Base-by-base conservation (phyloP, 1,140 invertebrate species). In the Macrosteles quadrilineatus region DNA sequence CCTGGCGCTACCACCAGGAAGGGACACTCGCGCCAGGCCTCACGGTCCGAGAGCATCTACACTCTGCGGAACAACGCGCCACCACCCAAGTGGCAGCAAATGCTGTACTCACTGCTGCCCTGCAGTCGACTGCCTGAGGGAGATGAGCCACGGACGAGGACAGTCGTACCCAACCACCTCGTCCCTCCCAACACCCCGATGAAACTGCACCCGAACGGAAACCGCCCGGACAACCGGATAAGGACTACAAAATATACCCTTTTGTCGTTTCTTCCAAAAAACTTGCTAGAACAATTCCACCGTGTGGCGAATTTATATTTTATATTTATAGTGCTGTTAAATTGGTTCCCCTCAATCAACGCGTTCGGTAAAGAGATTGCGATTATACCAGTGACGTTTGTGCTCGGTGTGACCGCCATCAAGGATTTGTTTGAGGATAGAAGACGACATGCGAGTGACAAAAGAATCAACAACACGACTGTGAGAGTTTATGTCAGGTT, bases 291-390 rank as follows among this genome's bases (percentile, higher is more conserved):
- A 83, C 97, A 99, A 82, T 98, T 98, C 83, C 95, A 97, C 82
- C 88, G 96, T 30, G 94, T 98, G 78, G 97, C 97, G 43, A 99
- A 99, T 85, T 85, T 98, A 71, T 99, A 99, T 83, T 99, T 99
- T 83, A 91, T 99, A 77, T 94, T 97, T 78, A 98, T 99, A 76
- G 94, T 98, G 67, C 83, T 98, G 71, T 84, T 97, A 50, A 98
- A 98, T 82, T 98, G 94, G 93, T 89, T 98, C 75, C 95, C 95
- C 4, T 87, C 89, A 14, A 93, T 97, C 36, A 95, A 94, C 82
- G 96, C 96, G 0, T 98, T 98, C 83, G 96, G 94, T 70, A 98
- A 97, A 81, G 96, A 98, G 83, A 87, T 99, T 69, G 93, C 96
- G 0, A 95, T 98, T 90, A 87, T 98, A 73, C 95, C 95, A 0